Evolutionary conservation across 2,888 invertebrate species (phyloP), one percentile per base, ranked within the genome.

Genomic region (Mamestra brassicae): DNA sequence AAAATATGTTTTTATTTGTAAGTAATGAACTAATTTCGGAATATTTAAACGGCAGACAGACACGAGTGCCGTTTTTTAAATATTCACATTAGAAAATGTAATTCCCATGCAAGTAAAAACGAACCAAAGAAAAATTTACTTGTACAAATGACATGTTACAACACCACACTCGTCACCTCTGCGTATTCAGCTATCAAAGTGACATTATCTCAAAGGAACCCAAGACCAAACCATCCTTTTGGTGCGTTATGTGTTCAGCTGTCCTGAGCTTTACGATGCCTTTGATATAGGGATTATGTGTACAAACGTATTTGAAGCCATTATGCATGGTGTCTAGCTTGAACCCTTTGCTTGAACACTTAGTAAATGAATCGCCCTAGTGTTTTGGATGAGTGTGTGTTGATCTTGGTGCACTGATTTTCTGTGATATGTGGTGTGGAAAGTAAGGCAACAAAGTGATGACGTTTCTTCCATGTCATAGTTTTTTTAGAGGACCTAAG

Each of bases 251-350:
- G 50, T 45, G 34, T 2, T 3, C 13, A 38, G 50, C 38, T 65
- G 55, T 4, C 8, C 13, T 10, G n/a, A 58, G 63, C 42, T 63
- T 26, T 26, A 26, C 26, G 17, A 67, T 36, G 15, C 63, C 54
- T 64, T 38, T 76, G 64, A 60, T 62, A 71, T 50, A 55, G 42
- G 65, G 74, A 80, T 84, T 70, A 75, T 10, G n/a, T 10, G 0
- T 4, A 67, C 67, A 63, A 64, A 80, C 13, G 66, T 80, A 66
- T 58, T 13, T 26, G 34, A n/a, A 60, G 36, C 47, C 47, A 10
- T 26, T 26, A 26, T 68, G 38, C 5, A 50, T 45, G 63, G 64
- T 45, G 58, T 17, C 42, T 57, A 15, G 54, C 10, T 34, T 64
- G 2, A 15, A 26, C 26, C 26, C 26, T 26, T 26, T 26, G 26